Evolutionary conservation across 2,113 vertebrate species (phyloP).

Genomic region (Alligator sinensis): DNA sequence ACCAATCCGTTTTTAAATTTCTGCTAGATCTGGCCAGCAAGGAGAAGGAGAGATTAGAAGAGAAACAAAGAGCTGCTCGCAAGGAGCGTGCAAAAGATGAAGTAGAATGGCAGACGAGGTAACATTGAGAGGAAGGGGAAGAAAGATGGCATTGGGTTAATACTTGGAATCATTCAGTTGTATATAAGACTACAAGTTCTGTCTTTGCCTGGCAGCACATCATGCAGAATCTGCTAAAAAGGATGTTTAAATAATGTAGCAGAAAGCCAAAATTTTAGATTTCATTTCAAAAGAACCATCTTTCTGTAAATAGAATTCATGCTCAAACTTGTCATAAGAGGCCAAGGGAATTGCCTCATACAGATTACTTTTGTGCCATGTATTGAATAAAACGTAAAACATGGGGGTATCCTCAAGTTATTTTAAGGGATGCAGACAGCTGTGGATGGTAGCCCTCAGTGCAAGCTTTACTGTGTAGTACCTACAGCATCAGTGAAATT

Average conservation of each 20-base stretch:
- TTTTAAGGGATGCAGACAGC: background rate
- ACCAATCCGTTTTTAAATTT: background rate
- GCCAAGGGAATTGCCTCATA: background rate
- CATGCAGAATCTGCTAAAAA: background rate
- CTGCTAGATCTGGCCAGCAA: constrained; percentile 89
- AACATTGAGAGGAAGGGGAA: background rate
- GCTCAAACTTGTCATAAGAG: background rate
- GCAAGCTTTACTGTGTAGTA: background rate
- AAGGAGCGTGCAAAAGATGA: constrained; percentile 87
- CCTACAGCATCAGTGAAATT: background rate
- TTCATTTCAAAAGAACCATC: background rate
- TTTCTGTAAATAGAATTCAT: background rate
- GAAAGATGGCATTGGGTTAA: background rate
- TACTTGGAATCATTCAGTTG: background rate
- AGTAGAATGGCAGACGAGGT: constrained; percentile 94
- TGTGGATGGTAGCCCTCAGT: background rate
- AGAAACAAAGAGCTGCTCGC: constrained; percentile 92
- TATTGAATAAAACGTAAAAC: background rate
- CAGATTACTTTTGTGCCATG: background rate
- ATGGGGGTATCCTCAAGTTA: background rate
- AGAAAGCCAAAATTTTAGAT: background rate
- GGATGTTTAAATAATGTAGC: background rate
- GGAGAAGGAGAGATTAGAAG: constrained; percentile 95
- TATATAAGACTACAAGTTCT: background rate
- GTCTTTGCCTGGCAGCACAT: background rate